phyloP scores from a whole-genome alignment of 2,888 invertebrate species.

The Drosophila niveifrons region DNA sequence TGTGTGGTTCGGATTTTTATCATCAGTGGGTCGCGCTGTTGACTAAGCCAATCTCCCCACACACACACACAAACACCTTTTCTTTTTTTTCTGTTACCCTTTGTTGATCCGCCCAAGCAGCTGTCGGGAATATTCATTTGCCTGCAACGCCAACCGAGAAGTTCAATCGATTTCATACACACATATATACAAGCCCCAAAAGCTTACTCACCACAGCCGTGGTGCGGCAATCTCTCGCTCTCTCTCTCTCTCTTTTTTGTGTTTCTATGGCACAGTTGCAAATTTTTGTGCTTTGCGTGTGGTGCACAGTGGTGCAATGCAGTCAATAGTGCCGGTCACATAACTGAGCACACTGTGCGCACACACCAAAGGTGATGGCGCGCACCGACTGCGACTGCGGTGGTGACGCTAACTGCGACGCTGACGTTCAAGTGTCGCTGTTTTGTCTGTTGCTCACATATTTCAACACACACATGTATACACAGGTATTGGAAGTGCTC shows the following conservation, averaged over 20 bases:
- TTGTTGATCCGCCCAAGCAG: slow-evolving; percentile 30
- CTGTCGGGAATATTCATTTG: slow-evolving; percentile 60
- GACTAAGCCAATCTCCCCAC: slow-evolving; percentile 22
- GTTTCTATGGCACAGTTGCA: slow-evolving; percentile 36
- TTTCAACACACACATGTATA: slow-evolving; percentile 13
- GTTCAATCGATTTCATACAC: slow-evolving; percentile 58
- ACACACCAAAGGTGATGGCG: slow-evolving; percentile 34
- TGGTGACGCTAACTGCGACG: slow-evolving; percentile 15
- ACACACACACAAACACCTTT: neutral
- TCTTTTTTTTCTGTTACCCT: neutral
- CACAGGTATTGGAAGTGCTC: slow-evolving; percentile 23
- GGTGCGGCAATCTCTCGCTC: slow-evolving; percentile 11
- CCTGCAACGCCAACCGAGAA: slow-evolving; percentile 49
- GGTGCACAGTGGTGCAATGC: slow-evolving; percentile 64
- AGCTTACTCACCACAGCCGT: slow-evolving; percentile 52
- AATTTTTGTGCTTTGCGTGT: slow-evolving; percentile 45
- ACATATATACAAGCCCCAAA: slow-evolving; percentile 6
- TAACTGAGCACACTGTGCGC: slow-evolving; percentile 56
- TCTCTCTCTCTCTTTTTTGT: no score
- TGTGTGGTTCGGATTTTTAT: slow-evolving; percentile 11
- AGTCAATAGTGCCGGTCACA: slow-evolving; percentile 55
- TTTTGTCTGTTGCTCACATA: slow-evolving; percentile 53
- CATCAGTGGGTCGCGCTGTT: slow-evolving; percentile 36
- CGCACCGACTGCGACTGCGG: slow-evolving; percentile 20
- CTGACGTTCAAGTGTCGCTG: slow-evolving; percentile 35